Base-by-base conservation (phyloP, 2,797 vertebrate genomes). In the Crocodylus rhombifer region DNA sequence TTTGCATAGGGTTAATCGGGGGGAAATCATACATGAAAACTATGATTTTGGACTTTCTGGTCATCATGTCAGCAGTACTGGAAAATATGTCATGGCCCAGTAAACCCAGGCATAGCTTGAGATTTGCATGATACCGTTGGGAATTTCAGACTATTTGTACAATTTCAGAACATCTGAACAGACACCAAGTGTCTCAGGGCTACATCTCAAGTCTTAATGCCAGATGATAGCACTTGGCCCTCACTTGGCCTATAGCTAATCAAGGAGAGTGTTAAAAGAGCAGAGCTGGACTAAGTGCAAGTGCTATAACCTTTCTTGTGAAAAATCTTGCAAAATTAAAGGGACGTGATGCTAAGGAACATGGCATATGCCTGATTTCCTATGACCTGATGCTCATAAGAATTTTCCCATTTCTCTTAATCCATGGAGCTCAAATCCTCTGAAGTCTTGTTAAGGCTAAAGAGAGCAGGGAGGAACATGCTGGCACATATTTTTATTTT, bases 251-350 rank as follows among this genome's bases (percentile, higher is more conserved):
- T 86, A 73, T 8, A 76, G 55, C 25, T 92, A 84, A 78, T 12
- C 42, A 42, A 74, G 28, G 17, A 4, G 7, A 89, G 73, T 64
- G 63, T 80, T 83, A 28, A n/a, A 92, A 56, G 74, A 82, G 9
- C 67, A 89, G 21, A 88, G 92, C 58, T 80, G 82, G 87, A 93
- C 84, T 14, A 33, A 90, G n/a, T 23, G 63, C 15, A 82, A 91
- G n/a, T 23, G 14, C 18, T 71, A 83, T n/a, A 18, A 56, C 6
- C 30, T 88, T 14, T 15, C 36, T 73, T 1, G 1, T 18, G 61
- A 36, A 71, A 69, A 71, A 7, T 23, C 23, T 23, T 71, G 33
- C 5, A 71, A 71, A 36, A 42, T 71, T 71, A 42, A 30, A 23
- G 33, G 13, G 33, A 15, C 20, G 42, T 23, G 42, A 25, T 71